A percentile compares a stretch with the other conserved stretches of the same genome.
Evolutionary conservation across 2,888 invertebrate genomes (phyloP).

Genomic region (Leptinotarsa haldemani): DNA sequence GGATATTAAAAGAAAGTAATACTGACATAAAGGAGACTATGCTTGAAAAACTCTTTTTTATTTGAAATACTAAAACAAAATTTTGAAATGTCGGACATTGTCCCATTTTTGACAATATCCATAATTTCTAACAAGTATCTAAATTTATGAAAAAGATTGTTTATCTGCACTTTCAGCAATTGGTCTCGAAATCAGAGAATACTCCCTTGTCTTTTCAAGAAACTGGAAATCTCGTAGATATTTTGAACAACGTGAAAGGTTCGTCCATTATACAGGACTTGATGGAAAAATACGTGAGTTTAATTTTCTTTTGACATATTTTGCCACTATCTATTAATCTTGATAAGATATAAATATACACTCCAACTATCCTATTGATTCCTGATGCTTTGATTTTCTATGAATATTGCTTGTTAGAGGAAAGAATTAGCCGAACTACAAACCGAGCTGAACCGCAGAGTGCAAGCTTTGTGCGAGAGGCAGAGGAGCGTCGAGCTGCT

Average conservation of each 20-base stretch:
- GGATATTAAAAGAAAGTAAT: no score
- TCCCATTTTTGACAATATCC: no score
- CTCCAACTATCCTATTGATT: not conserved
- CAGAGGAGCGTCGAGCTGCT: conserved; percentile 77
- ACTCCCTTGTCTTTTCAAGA: conserved; percentile 71
- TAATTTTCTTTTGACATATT: not conserved
- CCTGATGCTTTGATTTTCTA: not conserved
- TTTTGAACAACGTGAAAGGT: conserved; percentile 75
- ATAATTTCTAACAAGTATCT: no score
- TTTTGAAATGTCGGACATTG: no score
- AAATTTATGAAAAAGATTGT: not conserved
- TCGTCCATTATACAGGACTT: conserved; percentile 77
- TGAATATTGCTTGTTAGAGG: conserved; percentile 67
- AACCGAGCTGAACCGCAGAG: conserved; percentile 74
- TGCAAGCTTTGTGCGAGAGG: conserved; percentile 72
- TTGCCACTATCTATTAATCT: not conserved
- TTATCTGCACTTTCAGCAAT: conserved; percentile 63
- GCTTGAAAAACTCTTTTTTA: no score
- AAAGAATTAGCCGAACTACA: conserved; percentile 79
- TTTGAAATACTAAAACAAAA: no score
- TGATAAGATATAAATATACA: conserved; percentile 6
- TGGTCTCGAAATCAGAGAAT: conserved; percentile 68
- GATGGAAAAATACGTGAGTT: conserved; percentile 79
- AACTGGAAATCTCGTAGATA: conserved; percentile 73
- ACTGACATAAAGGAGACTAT: no score